These are phyloP conservation scores for Eidolon helvum DNA, from an alignment of 2,113 vertebrate species.

Conservation along the genomic window DNA sequence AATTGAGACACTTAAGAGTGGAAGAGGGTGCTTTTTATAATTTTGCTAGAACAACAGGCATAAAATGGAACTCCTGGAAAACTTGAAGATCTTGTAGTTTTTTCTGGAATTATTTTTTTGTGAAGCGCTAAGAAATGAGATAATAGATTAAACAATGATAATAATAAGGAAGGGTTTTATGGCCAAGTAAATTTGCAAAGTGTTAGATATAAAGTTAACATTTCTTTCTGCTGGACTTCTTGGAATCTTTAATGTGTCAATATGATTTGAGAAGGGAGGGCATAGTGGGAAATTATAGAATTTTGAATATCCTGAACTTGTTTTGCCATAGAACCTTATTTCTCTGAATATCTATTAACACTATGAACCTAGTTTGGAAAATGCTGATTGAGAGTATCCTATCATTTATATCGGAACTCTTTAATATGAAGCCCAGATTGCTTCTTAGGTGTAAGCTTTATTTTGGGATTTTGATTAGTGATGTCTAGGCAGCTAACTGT, in stretches of 20 bases:
- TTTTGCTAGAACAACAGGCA: neutral
- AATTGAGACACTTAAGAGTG: neutral
- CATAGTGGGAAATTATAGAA: neutral
- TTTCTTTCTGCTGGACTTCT: constrained; percentile 22
- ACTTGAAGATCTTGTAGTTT: neutral
- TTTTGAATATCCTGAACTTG: neutral
- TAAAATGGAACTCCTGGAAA: neutral
- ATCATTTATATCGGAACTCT: neutral
- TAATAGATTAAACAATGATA: neutral
- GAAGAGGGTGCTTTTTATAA: neutral
- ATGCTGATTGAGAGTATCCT: neutral
- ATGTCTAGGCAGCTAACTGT: neutral
- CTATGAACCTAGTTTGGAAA: neutral
- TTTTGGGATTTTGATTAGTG: neutral
- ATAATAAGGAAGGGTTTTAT: neutral
- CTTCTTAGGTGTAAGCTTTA: neutral
- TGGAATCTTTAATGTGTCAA: neutral
- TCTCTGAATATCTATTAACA: neutral
- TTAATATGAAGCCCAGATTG: neutral
- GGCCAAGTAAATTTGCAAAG: neutral
- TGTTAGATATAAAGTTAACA: neutral
- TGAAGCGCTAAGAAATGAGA: neutral
- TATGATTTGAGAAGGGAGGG: neutral
- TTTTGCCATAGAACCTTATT: neutral
- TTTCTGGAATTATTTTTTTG: neutral